phyloP scores from a whole-genome alignment of 1,140 invertebrate genomes.

The Cyrtorhinus lividipennis region DNA sequence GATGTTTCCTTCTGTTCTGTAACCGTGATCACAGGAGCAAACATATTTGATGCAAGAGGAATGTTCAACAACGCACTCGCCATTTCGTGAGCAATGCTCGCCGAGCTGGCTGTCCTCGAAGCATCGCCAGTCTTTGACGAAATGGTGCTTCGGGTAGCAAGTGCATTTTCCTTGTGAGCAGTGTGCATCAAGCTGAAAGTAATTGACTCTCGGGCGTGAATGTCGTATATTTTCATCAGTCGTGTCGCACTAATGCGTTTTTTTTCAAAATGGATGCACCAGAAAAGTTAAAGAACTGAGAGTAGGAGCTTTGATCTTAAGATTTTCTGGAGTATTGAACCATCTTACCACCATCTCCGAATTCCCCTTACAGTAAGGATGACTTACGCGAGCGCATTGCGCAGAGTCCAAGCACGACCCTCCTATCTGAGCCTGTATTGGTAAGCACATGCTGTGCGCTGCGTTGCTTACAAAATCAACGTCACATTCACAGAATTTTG shows the following conservation, averaged over 20 bases:
- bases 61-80: neutral
- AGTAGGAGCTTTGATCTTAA: neutral
- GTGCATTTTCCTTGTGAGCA: neutral
- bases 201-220: neutral
- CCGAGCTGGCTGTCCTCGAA: neutral
- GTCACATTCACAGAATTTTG: neutral
- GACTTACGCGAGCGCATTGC: slow-evolving; percentile 18
- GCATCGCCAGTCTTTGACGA: slow-evolving; percentile 6
- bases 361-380: neutral
- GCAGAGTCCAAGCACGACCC: neutral
- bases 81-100: neutral
- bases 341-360: neutral
- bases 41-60: neutral
- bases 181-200: neutral
- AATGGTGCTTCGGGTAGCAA: neutral
- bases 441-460: neutral
- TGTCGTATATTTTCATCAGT: neutral
- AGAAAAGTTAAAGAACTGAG: neutral
- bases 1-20: neutral
- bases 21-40: slow-evolving; percentile 4
- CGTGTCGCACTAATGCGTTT: neutral
- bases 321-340: neutral
- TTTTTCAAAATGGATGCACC: neutral
- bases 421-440: neutral
- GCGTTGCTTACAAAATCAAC: neutral